Base-by-base conservation (phyloP, 2,113 vertebrate species). In the Seriola quinqueradiata region DNA sequence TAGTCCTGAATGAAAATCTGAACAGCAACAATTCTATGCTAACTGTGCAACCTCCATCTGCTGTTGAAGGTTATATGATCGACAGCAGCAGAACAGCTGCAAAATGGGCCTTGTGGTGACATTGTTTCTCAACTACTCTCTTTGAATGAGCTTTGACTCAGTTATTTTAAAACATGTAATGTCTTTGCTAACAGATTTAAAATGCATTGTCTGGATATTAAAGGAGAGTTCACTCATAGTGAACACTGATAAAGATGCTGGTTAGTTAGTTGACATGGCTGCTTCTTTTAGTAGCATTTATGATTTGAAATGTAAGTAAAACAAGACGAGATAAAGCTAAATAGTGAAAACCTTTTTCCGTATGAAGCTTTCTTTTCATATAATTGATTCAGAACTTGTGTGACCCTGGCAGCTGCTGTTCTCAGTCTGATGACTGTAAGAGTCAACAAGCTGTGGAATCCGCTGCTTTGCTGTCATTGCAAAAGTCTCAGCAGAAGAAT, bases 361-460 rank as follows among this genome's bases (percentile, higher is more conserved):
- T 10, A 2, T 44, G 3, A n/a, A 61, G 32, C 13, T 48, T 38
- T 59, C 16, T 61, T 12, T 16, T 54, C 60, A 42, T 77, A 61
- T 72, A 67, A 85, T 76, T 52, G 61, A 71, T 81, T 76, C 60
- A 61, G 60, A 71, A 46, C 9, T 38, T 38, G 38, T 60, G 10
- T 5, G 21, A 58, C 42, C 48, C 78, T 60, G 64, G 75, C 64
- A 70, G 75, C 64, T 74, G 84, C 70, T 59, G 79, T 34, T 77
- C 72, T 77, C 50, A 70, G 50, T 75, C 44, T 73, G 58, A 36
- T 75, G 66, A 67, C 50, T 76, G 59, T 58, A 52, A 59, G 74
- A 77, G 54, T 52, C 70, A 59, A 59, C 70, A 64, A 70, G 57
- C 73, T 19, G n/a, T 70, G 50, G 60, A 73, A 78, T 70, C 1